Percentiles rank a stretch among this genome's conserved stretches.
Conservation (phyloP, 2,797 vertebrate species). For the Pteronotus mesoamericanus region DNA sequence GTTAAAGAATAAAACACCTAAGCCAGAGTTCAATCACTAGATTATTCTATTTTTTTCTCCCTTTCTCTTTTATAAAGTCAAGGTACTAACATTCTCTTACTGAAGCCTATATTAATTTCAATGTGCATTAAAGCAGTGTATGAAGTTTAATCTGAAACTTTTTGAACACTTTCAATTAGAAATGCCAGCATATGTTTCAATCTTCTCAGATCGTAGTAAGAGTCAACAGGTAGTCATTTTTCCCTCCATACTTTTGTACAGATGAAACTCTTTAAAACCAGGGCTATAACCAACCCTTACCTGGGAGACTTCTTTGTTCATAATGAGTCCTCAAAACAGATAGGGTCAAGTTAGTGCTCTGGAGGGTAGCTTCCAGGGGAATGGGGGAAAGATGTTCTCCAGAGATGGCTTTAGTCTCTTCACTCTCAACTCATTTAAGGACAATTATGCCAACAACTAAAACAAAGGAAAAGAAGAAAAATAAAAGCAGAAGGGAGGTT, state of each 20-base stretch:
- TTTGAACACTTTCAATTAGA: not conserved
- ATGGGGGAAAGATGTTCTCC: not conserved
- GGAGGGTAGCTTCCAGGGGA: not conserved
- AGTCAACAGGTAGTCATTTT: not conserved
- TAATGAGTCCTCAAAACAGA: slow-evolving; percentile 67
- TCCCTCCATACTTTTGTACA: not conserved
- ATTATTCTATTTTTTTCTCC: not conserved
- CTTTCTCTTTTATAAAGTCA: not conserved
- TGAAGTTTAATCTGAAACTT: not conserved
- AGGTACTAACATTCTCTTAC: not conserved
- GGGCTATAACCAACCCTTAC: slow-evolving; percentile 44
- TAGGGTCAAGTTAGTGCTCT: slow-evolving; percentile 20
- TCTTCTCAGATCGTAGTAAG: not conserved
- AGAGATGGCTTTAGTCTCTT: slow-evolving; percentile 18
- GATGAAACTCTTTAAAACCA: slow-evolving; percentile 35
- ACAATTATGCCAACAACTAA: slow-evolving; percentile 48
- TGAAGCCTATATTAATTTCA: not conserved
- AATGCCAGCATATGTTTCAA: not conserved
- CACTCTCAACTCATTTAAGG: slow-evolving; percentile 44
- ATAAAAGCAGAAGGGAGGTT: slow-evolving; percentile 25
- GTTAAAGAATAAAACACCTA: not conserved
- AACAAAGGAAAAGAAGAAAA: slow-evolving; percentile 43
- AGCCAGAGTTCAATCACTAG: not conserved
- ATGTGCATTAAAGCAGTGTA: not conserved
- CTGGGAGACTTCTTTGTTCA: slow-evolving; percentile 72